Evolutionary conservation across 2,888 invertebrate species (phyloP).

Genomic region (Heliconius erato): DNA sequence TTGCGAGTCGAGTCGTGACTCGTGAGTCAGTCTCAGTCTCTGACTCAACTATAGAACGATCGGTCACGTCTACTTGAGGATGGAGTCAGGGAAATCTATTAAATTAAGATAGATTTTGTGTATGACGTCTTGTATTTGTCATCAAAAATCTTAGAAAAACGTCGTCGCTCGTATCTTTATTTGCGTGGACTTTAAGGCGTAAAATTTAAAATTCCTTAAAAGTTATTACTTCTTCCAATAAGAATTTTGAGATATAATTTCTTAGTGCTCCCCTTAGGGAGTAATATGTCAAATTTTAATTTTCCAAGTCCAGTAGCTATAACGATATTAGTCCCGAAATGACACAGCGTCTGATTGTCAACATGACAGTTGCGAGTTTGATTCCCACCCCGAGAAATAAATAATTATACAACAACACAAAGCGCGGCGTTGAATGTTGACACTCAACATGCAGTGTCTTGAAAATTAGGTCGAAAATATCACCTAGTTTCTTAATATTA

Average conservation of each 20-base stretch:
- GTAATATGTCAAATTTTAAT: too few relatives aligned
- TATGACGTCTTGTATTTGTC: neutral
- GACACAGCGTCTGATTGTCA: too few relatives aligned
- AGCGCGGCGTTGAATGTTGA: too few relatives aligned
- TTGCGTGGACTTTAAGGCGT: too few relatives aligned
- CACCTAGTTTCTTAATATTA: neutral
- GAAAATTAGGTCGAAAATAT: neutral
- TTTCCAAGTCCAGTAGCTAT: too few relatives aligned
- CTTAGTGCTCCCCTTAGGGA: too few relatives aligned
- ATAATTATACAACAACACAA: neutral
- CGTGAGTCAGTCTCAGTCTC: conserved; percentile 22
- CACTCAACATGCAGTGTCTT: too few relatives aligned
- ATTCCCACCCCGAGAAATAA: neutral
- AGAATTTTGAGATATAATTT: too few relatives aligned
- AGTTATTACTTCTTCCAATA: too few relatives aligned
- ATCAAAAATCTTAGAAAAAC: neutral
- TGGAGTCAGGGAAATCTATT: neutral
- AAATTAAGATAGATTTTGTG: conserved; percentile 11
- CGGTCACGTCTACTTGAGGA: conserved; percentile 42
- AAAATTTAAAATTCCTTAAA: too few relatives aligned
- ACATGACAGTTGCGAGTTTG: too few relatives aligned
- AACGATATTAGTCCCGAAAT: too few relatives aligned
- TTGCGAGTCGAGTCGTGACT: conserved; percentile 35
- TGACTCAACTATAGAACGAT: conserved; percentile 39
- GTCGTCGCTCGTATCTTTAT: neutral